Evolutionary conservation across 2,797 vertebrate genomes (phyloP).

Genomic region (Myoxocephalus aenaeus): DNA sequence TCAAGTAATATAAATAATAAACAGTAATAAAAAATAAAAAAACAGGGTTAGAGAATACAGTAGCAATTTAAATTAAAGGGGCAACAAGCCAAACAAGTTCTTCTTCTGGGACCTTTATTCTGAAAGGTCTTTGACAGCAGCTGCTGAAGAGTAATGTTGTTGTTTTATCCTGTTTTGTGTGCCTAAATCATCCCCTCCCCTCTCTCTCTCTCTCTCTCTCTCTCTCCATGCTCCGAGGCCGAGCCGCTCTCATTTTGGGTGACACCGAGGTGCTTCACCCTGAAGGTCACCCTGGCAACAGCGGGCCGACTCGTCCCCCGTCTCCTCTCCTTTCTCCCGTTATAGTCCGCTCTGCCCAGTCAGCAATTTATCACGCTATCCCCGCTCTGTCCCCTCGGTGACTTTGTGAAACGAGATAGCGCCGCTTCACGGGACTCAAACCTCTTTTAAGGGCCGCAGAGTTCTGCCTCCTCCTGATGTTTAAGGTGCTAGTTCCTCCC

Average conservation of each 20-base stretch:
- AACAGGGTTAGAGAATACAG: too few relatives aligned
- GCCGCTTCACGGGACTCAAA: slow-evolving; percentile 16
- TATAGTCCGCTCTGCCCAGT: slow-evolving; percentile 57
- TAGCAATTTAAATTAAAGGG: too few relatives aligned
- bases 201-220: too few relatives aligned
- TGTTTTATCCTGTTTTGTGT: background rate
- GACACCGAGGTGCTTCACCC: slow-evolving; percentile 48
- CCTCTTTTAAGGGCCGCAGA: background rate
- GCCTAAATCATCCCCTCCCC: background rate
- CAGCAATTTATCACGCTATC: slow-evolving; percentile 60
- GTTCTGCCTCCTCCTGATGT: background rate
- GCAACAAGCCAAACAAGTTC: background rate
- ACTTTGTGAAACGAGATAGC: slow-evolving; percentile 61
- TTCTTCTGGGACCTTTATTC: background rate
- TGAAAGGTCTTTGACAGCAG: slow-evolving; percentile 1
- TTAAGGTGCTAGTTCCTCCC: slow-evolving; percentile 15
- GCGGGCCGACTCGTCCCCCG: slow-evolving; percentile 46
- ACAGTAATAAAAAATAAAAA: too few relatives aligned
- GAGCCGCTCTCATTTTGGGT: slow-evolving; percentile 45
- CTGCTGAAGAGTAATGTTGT: background rate
- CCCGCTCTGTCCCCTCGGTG: slow-evolving; percentile 51
- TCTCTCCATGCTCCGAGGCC: background rate
- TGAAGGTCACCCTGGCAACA: slow-evolving; percentile 72
- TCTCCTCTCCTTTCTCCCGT: slow-evolving; percentile 57
- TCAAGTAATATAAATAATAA: too few relatives aligned